phyloP scores from a whole-genome alignment of 2,113 vertebrate genomes.

The Puntigrus tetrazona region DNA sequence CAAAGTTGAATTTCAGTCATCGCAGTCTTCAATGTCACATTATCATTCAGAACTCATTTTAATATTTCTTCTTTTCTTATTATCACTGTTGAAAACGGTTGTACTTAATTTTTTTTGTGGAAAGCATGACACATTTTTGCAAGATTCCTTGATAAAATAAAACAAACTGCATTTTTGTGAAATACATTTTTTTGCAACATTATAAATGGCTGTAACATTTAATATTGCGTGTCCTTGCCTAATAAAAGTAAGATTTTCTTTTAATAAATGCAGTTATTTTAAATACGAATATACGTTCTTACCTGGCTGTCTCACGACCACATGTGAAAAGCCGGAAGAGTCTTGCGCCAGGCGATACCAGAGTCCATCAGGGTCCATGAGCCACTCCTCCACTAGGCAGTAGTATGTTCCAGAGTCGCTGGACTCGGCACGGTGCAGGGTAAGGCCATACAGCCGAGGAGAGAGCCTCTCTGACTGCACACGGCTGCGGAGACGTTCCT shows the following conservation, averaged over 20 bases:
- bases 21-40: background rate
- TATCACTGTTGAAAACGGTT: background rate
- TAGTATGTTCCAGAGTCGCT: conserved; percentile 94
- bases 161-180: too few relatives aligned
- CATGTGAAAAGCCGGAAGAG: conserved; percentile 83
- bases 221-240: background rate
- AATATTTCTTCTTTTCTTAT: background rate
- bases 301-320: conserved; percentile 90
- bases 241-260: background rate
- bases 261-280: background rate
- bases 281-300: too few relatives aligned
- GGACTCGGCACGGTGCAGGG: conserved; percentile 86
- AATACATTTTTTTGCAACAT: too few relatives aligned
- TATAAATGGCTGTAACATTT: background rate
- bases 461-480: conserved; percentile 88
- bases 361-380: conserved; percentile 81
- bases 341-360: conserved; percentile 90
- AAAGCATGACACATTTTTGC: background rate
- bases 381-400: conserved; percentile 97
- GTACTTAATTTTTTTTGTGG: background rate
- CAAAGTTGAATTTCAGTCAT: background rate
- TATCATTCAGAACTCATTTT: background rate
- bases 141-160: background rate
- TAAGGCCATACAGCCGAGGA: conserved; percentile 86
- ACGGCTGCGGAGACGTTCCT: conserved; percentile 85